Percentiles rank a stretch among this genome's conserved stretches.
Evolutionary conservation across 2,888 invertebrate species (phyloP).

Genomic region (Tryphoninae sp.): DNA sequence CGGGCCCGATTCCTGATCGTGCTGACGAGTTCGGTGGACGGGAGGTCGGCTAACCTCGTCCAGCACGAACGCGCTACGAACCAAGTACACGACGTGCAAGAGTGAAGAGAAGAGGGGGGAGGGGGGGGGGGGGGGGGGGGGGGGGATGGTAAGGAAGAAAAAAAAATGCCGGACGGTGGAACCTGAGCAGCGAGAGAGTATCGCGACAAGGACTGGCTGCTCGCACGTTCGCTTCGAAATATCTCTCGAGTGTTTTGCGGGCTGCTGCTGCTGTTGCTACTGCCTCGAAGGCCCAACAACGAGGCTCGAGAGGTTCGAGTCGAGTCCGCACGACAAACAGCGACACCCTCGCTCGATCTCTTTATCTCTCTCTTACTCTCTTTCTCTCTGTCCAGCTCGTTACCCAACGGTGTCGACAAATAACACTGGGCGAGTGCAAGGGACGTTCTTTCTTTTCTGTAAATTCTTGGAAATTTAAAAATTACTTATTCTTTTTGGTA

Average conservation of each 20-base stretch:
- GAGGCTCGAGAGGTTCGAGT: not conserved
- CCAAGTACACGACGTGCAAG: slow-evolving; percentile 5
- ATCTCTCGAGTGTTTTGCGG: not conserved
- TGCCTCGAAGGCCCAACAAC: not conserved
- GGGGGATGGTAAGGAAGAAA: slow-evolving; percentile 17
- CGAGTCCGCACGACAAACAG: not conserved
- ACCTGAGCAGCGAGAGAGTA: not conserved
- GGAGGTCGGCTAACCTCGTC: slow-evolving; percentile 55
- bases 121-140: not conserved
- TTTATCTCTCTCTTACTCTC: no score
- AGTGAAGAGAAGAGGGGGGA: not conserved
- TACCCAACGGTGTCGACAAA: no score
- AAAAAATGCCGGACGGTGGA: not conserved
- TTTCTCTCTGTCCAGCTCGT: no score
- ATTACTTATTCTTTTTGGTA: no score
- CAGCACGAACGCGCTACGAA: slow-evolving; percentile 7
- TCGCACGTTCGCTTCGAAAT: slow-evolving; percentile 7
- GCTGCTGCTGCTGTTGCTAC: not conserved
- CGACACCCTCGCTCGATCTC: not conserved
- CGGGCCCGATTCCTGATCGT: slow-evolving; percentile 33
- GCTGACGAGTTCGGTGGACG: slow-evolving; percentile 60
- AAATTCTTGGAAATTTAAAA: no score
- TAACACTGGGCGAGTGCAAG: no score
- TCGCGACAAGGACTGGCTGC: slow-evolving; percentile 5
- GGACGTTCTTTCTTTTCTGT: no score